Percentiles rank a stretch among this genome's conserved stretches.
phyloP scores from a whole-genome alignment of 2,797 vertebrate genomes.

The Hippocampus kuda region DNA sequence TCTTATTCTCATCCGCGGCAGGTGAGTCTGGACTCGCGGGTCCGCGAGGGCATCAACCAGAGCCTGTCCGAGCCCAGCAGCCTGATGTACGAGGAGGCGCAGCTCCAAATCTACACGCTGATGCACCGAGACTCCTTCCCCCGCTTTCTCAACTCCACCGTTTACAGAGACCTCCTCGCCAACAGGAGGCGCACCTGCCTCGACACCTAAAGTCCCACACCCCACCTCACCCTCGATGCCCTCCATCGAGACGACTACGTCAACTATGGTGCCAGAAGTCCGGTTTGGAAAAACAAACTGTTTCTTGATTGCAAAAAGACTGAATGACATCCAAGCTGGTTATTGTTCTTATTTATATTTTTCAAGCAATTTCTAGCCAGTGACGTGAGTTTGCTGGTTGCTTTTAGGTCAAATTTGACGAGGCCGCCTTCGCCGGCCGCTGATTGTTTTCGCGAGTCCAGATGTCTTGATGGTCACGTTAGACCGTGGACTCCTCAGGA shows the following conservation, averaged over 20 bases:
- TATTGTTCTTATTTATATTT: constrained; percentile 55
- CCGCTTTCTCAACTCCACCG: constrained; percentile 97
- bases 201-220: constrained; percentile 71
- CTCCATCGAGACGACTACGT: constrained; percentile 56
- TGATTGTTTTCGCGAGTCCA: constrained; percentile 58
- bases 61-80: constrained; percentile 84
- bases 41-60: constrained; percentile 94
- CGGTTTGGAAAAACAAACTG: constrained; percentile 50
- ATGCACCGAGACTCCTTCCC: constrained; percentile 99
- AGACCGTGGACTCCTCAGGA: constrained; percentile 81
- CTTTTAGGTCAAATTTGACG: constrained; percentile 42
- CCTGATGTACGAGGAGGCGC: constrained; percentile 96
- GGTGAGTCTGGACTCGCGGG: constrained; percentile 97
- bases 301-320: constrained; percentile 54
- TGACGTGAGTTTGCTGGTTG: constrained; percentile 54
- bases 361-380: constrained; percentile 61
- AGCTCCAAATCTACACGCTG: constrained; percentile 97
- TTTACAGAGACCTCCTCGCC: constrained; percentile 94
- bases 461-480: constrained; percentile 72
- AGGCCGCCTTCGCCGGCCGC: constrained; percentile 50
- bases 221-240: neutral
- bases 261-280: constrained; percentile 65
- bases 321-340: constrained; percentile 55
- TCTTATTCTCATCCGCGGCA: constrained; percentile 39
- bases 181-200: constrained; percentile 84